These are phyloP conservation scores for Esperia sulphurella DNA, from an alignment of 2,888 invertebrate genomes.

Conservation along the genomic window DNA sequence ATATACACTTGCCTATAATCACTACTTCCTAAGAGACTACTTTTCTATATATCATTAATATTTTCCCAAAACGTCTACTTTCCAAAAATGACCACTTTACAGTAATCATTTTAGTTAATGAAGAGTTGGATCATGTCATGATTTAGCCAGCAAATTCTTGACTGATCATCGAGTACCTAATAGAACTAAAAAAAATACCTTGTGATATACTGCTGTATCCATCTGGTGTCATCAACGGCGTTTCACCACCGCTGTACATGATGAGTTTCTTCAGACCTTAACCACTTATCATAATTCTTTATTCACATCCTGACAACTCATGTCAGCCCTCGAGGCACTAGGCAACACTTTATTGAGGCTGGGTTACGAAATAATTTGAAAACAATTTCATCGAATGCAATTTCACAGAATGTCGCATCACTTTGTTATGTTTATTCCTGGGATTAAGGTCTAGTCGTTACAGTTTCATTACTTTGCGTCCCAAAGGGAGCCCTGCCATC, in stretches of 20 bases:
- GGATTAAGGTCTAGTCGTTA: conserved; percentile 7
- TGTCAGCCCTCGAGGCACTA: too few species aligned
- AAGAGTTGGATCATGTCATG: too few species aligned
- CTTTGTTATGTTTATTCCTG: neutral
- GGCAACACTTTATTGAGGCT: too few species aligned
- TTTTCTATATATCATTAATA: too few species aligned
- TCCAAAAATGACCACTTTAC: too few species aligned
- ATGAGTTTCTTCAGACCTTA: neutral
- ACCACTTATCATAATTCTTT: neutral
- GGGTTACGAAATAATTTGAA: neutral
- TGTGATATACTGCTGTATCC: conserved; percentile 68
- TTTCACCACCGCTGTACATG: conserved; percentile 61
- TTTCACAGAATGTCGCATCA: neutral
- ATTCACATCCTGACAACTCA: conserved; percentile 1
- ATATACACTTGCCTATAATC: too few species aligned
- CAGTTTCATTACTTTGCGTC: conserved; percentile 29
- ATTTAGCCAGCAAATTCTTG: too few species aligned
- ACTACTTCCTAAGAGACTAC: too few species aligned
- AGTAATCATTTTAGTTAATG: too few species aligned
- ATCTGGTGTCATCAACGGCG: conserved; percentile 70
- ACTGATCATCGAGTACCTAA: neutral
- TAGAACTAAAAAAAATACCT: conserved; percentile 38
- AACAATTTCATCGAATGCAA: neutral
- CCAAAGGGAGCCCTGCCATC: conserved; percentile 10
- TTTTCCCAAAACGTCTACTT: too few species aligned